phyloP scores from a whole-genome alignment of 2,888 invertebrate genomes.

The Protophormia terraenovae region DNA sequence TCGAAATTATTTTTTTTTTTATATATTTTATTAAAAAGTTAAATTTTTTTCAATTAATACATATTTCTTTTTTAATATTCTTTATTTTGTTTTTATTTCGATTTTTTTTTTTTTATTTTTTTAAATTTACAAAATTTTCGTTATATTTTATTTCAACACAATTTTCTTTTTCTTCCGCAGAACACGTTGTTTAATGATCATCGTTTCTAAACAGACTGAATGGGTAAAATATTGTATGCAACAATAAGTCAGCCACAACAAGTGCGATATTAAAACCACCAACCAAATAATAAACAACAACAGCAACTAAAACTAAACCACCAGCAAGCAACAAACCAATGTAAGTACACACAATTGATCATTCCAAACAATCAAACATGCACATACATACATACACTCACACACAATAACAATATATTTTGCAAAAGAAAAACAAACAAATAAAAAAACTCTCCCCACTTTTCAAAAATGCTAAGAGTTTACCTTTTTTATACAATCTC shows the following conservation, averaged over 20 bases:
- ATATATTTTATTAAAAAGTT: neutral
- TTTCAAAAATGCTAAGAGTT: conserved; percentile 22
- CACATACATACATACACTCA: neutral
- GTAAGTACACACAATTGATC: conserved; percentile 27
- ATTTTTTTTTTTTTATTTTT: conserved; percentile 1
- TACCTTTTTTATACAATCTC: conserved; percentile 31
- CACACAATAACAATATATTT: neutral
- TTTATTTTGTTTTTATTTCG: neutral
- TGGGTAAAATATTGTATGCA: too few species aligned
- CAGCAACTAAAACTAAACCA: conserved; percentile 46
- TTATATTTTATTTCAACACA: neutral
- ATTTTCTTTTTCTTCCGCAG: conserved; percentile 48
- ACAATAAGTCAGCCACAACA: conserved; percentile 61
- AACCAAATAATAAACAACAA: conserved; percentile 58
- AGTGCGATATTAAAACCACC: conserved; percentile 68
- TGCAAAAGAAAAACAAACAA: neutral
- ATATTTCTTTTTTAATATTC: neutral
- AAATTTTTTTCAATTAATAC: neutral
- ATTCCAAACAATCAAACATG: neutral
- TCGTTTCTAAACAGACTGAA: conserved; percentile 73
- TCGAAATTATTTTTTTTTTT: neutral
- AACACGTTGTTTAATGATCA: conserved; percentile 69
- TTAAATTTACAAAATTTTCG: neutral
- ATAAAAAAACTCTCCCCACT: conserved; percentile 28
- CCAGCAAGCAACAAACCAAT: conserved; percentile 35